Evolutionary conservation across 2,888 invertebrate genomes (phyloP).

Genomic region (Orchesella flavescens): DNA sequence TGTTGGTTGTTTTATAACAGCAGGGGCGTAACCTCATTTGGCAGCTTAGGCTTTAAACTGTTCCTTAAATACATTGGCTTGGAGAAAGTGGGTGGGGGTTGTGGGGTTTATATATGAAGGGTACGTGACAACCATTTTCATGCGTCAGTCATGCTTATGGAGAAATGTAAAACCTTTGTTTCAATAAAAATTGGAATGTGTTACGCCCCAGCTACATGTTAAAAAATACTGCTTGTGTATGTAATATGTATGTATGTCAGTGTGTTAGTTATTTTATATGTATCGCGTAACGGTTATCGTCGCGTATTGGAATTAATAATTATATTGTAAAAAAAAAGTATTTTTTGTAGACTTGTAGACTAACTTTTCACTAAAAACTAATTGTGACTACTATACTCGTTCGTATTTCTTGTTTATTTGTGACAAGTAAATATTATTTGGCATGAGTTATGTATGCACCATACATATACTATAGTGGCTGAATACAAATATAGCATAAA

Average conservation of each 20-base stretch:
- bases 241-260: not conserved
- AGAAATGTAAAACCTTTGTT: constrained; percentile 13
- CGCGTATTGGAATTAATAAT: no score
- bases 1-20: constrained; percentile 56
- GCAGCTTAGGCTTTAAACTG: constrained; percentile 60
- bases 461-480: no score
- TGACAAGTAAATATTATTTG: no score
- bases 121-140: constrained; percentile 52
- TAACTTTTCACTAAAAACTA: no score
- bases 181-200: constrained; percentile 16
- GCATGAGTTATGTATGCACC: no score
- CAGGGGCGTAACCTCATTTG: constrained; percentile 59
- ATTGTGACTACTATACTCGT: no score
- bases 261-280: no score
- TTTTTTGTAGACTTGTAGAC: no score
- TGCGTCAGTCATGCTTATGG: constrained; percentile 13
- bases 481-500: no score
- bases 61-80: constrained; percentile 59
- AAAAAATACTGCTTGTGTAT: not conserved
- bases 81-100: constrained; percentile 55
- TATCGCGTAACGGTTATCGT: no score
- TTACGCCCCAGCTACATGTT: constrained; percentile 52
- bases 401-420: no score
- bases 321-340: no score
- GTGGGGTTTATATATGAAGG: constrained; percentile 39